Base-by-base conservation (phyloP, 1,140 invertebrate genomes). In the Meteorus sp. region DNA sequence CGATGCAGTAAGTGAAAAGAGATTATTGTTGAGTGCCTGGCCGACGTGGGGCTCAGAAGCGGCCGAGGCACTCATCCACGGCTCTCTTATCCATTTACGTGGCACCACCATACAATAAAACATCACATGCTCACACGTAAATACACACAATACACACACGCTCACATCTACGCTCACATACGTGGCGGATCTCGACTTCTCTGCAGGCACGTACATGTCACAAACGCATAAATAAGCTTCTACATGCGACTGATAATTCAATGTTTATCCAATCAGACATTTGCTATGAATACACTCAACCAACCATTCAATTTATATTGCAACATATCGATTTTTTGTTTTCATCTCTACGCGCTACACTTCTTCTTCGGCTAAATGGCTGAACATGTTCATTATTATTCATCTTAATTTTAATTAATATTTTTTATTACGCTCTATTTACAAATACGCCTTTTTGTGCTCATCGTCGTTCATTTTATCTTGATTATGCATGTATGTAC, bases 21-120 rank as follows among this genome's bases (percentile, higher is more conserved):
- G 31, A 60, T 48, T 37, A 53, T 60, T 54, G 58, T 53, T n/a
- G 48, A 60, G 51, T 7, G 58, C 41, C 43, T 47, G 9, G 58
- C 22, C 41, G 41, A 23, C 48, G 20, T 13, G 58, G 57, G 50
- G 58, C 58, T 60, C 58, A 54, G 25, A 35, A 47, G 19, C 50
- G 58, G 44, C 58, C n/a, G 58, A 60, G 58, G 51, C 58, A 45
- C 58, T 60, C 58, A 45, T 52, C 31, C 27, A 33, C 15, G 47
- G 27, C 43, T 29, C 41, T 60, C 47, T 27, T n/a, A n/a, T n/a
- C n/a, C n/a, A n/a, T n/a, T n/a, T n/a, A n/a, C n/a, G n/a, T n/a
- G n/a, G n/a, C n/a, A n/a, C n/a, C n/a, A n/a, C n/a, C n/a, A n/a
- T n/a, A n/a, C n/a, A n/a, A n/a, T n/a, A n/a, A n/a, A n/a, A n/a